phyloP scores from a whole-genome alignment of 2,888 invertebrate genomes.

The Linnaemya tessellans region DNA sequence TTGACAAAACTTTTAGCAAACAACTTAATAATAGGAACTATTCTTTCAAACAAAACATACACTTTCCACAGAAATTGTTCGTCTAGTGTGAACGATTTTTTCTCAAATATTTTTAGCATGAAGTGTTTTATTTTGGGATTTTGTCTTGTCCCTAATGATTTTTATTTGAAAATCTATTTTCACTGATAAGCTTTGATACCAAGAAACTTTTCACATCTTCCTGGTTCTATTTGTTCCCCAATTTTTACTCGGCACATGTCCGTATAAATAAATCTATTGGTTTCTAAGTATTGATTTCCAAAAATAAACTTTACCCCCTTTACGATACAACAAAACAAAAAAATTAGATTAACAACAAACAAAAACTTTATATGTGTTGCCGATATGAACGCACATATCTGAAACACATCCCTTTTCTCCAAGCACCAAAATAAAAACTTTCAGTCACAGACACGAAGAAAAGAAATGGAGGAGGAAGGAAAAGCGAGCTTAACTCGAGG shows the following conservation, averaged over 20 bases:
- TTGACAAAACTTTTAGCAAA: too few relatives aligned
- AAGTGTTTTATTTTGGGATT: too few relatives aligned
- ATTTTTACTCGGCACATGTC: too few relatives aligned
- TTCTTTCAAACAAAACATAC: too few relatives aligned
- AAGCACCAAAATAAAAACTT: not conserved
- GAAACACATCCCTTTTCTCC: not conserved
- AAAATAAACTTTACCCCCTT: conserved; percentile 52
- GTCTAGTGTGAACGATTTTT: too few relatives aligned
- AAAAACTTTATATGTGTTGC: conserved; percentile 33
- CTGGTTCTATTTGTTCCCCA: not conserved
- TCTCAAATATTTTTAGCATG: too few relatives aligned
- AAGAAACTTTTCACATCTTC: not conserved
- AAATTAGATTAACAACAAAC: conserved; percentile 31
- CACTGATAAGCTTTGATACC: not conserved
- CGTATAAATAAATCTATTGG: not conserved
- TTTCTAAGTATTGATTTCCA: conserved; percentile 49
- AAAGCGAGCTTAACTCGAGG: conserved; percentile 19
- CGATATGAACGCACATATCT: not conserved
- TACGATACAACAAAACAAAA: conserved; percentile 28
- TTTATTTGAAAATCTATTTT: not conserved
- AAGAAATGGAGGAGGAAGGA: not conserved
- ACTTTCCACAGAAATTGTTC: too few relatives aligned
- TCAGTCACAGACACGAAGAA: conserved; percentile 9
- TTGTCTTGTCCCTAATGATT: too few relatives aligned
- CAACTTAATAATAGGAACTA: too few relatives aligned